Base-by-base conservation (phyloP, 2,797 vertebrate species). In the Coreius guichenoti region DNA sequence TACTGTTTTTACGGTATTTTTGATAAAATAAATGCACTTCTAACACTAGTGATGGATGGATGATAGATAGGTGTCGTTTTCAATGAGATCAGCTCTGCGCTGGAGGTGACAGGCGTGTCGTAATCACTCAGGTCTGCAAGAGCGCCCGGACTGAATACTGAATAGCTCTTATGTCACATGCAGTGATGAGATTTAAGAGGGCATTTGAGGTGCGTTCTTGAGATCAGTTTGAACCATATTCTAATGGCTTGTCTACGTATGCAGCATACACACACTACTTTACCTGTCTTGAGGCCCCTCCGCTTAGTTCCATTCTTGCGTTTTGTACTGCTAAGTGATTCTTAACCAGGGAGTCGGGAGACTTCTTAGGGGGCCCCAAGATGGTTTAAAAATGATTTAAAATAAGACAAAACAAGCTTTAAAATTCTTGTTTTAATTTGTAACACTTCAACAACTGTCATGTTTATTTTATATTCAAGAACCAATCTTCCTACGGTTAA, bases 81-180 rank as follows among this genome's bases (percentile, higher is more conserved):
- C 17, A 1, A 23, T 56, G 49, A 26, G 21, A 51, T 29, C 43
- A 47, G 63, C 80, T 84, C 68, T 61, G 49, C 23, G 69, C 39
- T 81, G 47, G 31, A 45, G 13, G 61, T 78, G 73, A 82, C 78
- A 61, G 51, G 39, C 16, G n/a, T 75, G 13, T 63, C 70, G 36
- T 89, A 77, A 85, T 85, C 85, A 67, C 70, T 73, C 56, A 21
- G 72, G 43, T 74, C 31, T 81, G 47, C 39, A 29, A 76, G 21
- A 82, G 81, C 7, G 5, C 80, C 33, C 29, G 16, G 16, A 63
- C 29, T 68, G 81, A 86, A 87, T 87, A 84, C 72, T 36, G 65
- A 86, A 83, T 8, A 87, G 78, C 61, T 69, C 72, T 58, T 12
- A 36, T 21, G 56, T 17, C 47, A 67, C 58, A 29, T 49, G 31